Percentiles rank a stretch among this genome's conserved stretches.
These are phyloP conservation scores for Melipona beecheii DNA, from an alignment of 2,888 invertebrate genomes.

Conservation along the genomic window DNA sequence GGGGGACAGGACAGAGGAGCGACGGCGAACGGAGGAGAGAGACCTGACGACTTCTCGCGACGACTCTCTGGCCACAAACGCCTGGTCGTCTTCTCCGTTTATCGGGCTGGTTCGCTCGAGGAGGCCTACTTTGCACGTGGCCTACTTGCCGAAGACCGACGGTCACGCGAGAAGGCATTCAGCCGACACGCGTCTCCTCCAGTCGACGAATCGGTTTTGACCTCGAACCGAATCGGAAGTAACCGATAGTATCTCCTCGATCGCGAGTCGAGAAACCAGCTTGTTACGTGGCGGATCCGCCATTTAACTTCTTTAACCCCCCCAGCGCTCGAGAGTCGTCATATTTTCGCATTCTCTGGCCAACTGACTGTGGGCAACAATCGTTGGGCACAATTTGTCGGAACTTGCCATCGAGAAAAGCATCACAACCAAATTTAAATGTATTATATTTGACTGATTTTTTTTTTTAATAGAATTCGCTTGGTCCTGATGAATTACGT, in stretches of 20 bases:
- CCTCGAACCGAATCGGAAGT: constrained; percentile 45
- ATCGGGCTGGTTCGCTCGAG: constrained; percentile 52
- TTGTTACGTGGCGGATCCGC: too few relatives aligned
- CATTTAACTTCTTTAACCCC: too few relatives aligned
- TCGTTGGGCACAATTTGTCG: too few relatives aligned
- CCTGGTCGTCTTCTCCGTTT: constrained; percentile 58
- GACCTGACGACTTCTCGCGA: constrained; percentile 48
- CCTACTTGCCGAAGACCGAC: constrained; percentile 76
- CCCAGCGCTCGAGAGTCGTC: too few relatives aligned
- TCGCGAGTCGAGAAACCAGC: not conserved
- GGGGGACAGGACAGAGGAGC: not conserved
- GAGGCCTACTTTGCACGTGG: constrained; percentile 78
- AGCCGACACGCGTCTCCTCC: constrained; percentile 63
- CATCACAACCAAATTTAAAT: too few relatives aligned
- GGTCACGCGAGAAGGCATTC: constrained; percentile 70
- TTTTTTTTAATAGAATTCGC: too few relatives aligned
- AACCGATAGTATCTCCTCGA: not conserved
- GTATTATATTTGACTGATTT: too few relatives aligned
- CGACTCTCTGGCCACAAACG: not conserved
- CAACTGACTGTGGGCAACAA: too few relatives aligned
- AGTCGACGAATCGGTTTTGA: constrained; percentile 52
- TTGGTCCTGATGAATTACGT: too few relatives aligned
- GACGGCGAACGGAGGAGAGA: constrained; percentile 7
- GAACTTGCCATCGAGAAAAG: too few relatives aligned
- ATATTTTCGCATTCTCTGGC: too few relatives aligned